Evolutionary conservation across 1,140 invertebrate species (phyloP).

Genomic region (Babylonia areolata): DNA sequence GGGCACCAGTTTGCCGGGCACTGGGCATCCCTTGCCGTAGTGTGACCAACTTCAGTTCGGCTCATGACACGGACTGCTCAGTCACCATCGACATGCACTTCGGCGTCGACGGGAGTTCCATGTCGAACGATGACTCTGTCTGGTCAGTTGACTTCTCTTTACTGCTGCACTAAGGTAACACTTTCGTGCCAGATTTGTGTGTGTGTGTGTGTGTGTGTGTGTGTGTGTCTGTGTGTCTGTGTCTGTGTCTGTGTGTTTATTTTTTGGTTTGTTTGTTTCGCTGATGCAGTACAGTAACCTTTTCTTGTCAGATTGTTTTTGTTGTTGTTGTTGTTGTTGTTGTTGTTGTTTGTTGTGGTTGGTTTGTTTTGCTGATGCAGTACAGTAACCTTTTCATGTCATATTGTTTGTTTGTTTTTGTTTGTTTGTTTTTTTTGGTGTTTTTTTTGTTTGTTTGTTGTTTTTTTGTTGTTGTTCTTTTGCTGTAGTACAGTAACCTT

Average conservation of each 20-base stretch:
- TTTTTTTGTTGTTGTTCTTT: no score
- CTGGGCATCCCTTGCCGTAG: constrained; percentile 90
- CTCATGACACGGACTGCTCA: constrained; percentile 93
- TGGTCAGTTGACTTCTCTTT: constrained; percentile 77
- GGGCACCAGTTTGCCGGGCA: constrained; percentile 85
- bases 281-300: no score
- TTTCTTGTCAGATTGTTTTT: no score
- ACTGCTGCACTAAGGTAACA: constrained; percentile 79
- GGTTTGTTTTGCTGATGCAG: no score
- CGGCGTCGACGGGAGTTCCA: constrained; percentile 70
- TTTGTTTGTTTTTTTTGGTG: no score
- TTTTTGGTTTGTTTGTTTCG: neutral
- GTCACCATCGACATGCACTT: constrained; percentile 92
- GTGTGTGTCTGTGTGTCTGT: constrained; percentile 44
- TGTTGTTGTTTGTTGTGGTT: no score
- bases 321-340: no score
- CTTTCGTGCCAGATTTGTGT: neutral
- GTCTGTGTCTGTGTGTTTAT: neutral
- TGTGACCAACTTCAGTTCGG: constrained; percentile 91
- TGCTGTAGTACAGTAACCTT: no score
- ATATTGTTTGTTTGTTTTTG: no score
- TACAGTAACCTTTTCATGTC: no score
- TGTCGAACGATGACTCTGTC: constrained; percentile 44
- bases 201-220: neutral
- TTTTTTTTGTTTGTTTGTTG: no score